phyloP scores from a whole-genome alignment of 2,888 invertebrate genomes.

The Brassicogethes aeneus region DNA sequence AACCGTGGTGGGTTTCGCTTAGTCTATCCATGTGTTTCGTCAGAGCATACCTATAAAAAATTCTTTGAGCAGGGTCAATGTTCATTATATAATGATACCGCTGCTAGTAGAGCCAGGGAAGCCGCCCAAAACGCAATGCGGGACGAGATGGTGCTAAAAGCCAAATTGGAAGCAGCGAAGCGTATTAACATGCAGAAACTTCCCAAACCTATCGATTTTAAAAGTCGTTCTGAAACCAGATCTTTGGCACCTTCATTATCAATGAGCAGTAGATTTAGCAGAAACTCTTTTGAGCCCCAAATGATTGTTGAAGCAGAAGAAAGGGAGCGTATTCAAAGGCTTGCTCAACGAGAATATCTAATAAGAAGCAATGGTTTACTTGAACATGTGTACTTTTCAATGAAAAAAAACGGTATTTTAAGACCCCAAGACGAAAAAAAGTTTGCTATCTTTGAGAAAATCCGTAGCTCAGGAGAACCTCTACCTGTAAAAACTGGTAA shows the following conservation, averaged over 20 bases:
- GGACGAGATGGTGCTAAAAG: constrained; percentile 55
- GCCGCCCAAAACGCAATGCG: constrained; percentile 62
- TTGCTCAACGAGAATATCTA: constrained; percentile 61
- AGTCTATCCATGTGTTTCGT: constrained; percentile 56
- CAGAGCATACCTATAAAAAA: constrained; percentile 53
- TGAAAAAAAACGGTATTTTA: constrained; percentile 59
- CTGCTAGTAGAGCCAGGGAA: constrained; percentile 67
- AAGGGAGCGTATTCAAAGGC: constrained; percentile 53
- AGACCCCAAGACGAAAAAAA: constrained; percentile 57
- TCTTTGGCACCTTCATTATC: constrained; percentile 12
- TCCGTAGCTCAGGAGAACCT: constrained; percentile 26
- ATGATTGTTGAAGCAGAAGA: constrained; percentile 64
- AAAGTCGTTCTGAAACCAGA: not conserved
- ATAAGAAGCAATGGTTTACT: constrained; percentile 61
- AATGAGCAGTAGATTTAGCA: constrained; percentile 11
- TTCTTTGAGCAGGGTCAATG: constrained; percentile 68
- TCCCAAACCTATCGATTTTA: not conserved
- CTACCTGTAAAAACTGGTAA: constrained; percentile 15
- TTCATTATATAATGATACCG: constrained; percentile 66
- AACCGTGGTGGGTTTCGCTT: constrained; percentile 64
- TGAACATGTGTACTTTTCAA: constrained; percentile 57
- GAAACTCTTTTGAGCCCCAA: constrained; percentile 54
- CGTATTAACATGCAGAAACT: constrained; percentile 33
- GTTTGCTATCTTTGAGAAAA: constrained; percentile 50
- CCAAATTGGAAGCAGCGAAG: constrained; percentile 51